phyloP scores from a whole-genome alignment of 2,888 invertebrate species.

The Serripes groenlandicus region DNA sequence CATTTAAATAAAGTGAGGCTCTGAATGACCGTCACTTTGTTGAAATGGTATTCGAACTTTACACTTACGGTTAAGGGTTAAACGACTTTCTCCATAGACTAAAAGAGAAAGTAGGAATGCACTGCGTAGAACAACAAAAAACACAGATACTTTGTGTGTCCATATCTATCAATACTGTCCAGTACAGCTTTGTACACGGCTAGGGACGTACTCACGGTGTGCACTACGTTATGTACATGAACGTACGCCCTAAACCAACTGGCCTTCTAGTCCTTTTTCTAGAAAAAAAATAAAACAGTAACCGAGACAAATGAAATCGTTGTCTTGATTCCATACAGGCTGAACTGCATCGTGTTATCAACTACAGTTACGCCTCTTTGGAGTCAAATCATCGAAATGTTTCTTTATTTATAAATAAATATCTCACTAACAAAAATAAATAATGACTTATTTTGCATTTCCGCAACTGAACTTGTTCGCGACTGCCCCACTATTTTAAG shows the following conservation, averaged over 20 bases:
- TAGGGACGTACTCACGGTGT: neutral
- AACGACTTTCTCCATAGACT: constrained; percentile 18
- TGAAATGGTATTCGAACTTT: neutral
- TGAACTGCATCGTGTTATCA: too few relatives aligned
- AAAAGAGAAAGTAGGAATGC: constrained; percentile 49
- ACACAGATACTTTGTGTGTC: neutral
- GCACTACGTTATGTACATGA: neutral
- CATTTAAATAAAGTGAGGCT: neutral
- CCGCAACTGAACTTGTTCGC: neutral
- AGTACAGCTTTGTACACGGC: neutral
- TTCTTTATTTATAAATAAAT: constrained; percentile 40
- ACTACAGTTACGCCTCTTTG: too few relatives aligned
- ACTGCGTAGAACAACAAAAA: constrained; percentile 54
- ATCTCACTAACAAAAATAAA: constrained; percentile 44
- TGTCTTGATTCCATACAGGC: too few relatives aligned
- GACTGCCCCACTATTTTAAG: neutral
- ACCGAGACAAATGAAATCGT: constrained; percentile 51
- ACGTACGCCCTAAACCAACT: neutral
- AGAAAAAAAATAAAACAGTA: constrained; percentile 44
- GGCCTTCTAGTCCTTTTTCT: constrained; percentile 58
- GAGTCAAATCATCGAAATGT: too few relatives aligned
- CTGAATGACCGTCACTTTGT: neutral
- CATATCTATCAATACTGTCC: constrained; percentile 15
- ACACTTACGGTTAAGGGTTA: neutral
- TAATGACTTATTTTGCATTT: constrained; percentile 22